These are phyloP conservation scores for Nannospalax galili DNA, from an alignment of 2,113 vertebrate genomes.

Conservation along the genomic window DNA sequence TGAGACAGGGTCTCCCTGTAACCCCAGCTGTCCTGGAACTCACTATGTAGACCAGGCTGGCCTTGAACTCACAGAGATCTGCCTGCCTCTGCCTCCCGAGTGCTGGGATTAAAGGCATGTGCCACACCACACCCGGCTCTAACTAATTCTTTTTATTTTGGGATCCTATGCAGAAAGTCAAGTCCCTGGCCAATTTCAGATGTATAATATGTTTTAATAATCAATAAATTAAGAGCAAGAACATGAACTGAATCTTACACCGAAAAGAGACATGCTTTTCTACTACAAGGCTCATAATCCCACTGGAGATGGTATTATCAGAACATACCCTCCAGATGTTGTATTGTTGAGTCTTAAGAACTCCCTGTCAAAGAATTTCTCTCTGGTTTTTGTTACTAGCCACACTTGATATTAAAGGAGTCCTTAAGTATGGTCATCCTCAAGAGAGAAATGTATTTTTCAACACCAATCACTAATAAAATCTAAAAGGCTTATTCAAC, in stretches of 20 bases:
- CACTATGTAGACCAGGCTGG: too few species aligned
- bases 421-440: accelerated
- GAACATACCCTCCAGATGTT: not conserved
- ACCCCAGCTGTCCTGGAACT: too few species aligned
- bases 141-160: constrained; percentile 37
- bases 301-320: not conserved
- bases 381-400: not conserved
- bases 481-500: not conserved
- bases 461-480: not conserved
- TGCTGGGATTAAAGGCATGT: too few species aligned
- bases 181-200: constrained; percentile 37
- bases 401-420: not conserved
- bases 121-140: too few species aligned
- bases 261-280: not conserved
- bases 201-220: constrained; percentile 27
- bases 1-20: too few species aligned
- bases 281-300: not conserved
- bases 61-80: too few species aligned
- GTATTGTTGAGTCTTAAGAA: not conserved
- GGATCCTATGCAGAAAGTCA: constrained; percentile 44
- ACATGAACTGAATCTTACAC: constrained; percentile 12
- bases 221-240: constrained; percentile 17
- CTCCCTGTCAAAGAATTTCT: not conserved
- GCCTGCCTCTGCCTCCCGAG: too few species aligned
- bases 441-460: not conserved